These are phyloP conservation scores for Saccostrea echinata DNA, from an alignment of 1,140 invertebrate genomes.

Conservation along the genomic window DNA sequence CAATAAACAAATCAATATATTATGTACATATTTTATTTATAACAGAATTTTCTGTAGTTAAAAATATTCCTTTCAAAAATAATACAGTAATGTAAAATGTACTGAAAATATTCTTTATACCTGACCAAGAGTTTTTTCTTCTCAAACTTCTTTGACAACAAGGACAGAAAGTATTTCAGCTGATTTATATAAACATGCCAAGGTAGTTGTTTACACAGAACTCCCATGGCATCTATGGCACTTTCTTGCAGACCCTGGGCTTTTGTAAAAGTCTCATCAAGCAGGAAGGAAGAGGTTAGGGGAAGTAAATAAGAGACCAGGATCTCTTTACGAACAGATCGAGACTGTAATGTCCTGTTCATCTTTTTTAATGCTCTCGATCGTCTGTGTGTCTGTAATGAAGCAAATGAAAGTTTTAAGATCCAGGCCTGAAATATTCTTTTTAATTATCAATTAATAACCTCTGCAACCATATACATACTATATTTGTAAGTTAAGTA, in stretches of 20 bases:
- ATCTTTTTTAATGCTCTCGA: slow-evolving; percentile 87
- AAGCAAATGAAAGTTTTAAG: neutral
- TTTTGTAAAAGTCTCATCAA: slow-evolving; percentile 87
- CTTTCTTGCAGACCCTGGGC: slow-evolving; percentile 92
- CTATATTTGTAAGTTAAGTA: too few species aligned
- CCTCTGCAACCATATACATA: too few species aligned
- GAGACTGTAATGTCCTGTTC: slow-evolving; percentile 77
- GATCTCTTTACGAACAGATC: slow-evolving; percentile 85
- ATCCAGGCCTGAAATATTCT: too few species aligned
- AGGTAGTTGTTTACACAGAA: slow-evolving; percentile 88
- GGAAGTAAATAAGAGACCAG: slow-evolving; percentile 92
- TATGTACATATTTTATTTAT: neutral
- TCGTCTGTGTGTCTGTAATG: slow-evolving; percentile 86
- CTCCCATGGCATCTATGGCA: slow-evolving; percentile 85
- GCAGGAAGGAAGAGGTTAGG: slow-evolving; percentile 89
- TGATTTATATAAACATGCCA: slow-evolving; percentile 93
- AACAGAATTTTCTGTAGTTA: too few species aligned
- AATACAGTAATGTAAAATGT: neutral
- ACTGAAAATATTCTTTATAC: slow-evolving; percentile 58
- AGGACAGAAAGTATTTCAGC: slow-evolving; percentile 89
- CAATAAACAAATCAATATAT: slow-evolving; percentile 48
- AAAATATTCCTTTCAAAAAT: too few species aligned
- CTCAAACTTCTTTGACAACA: slow-evolving; percentile 85
- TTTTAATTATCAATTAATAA: too few species aligned
- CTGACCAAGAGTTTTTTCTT: slow-evolving; percentile 86